Conservation (phyloP, 2,888 invertebrate genomes). For the Drosophila koepferae region DNA sequence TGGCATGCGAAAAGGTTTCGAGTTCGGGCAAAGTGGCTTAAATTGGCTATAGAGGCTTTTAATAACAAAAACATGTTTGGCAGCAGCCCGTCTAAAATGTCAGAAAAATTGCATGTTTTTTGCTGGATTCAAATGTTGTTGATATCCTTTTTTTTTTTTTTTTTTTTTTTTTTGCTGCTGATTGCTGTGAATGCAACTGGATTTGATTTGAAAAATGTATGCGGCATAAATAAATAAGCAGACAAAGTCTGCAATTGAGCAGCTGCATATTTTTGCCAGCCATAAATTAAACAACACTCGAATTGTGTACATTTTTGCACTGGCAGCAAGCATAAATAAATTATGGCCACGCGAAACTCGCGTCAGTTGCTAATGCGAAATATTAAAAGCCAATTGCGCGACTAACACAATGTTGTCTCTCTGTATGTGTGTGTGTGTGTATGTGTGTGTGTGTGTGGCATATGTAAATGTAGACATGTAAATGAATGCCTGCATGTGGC, state of each 20-base stretch:
- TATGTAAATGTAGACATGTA: constrained; percentile 50
- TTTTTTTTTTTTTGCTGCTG: not conserved
- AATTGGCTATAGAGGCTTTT: constrained; percentile 35
- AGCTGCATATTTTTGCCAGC: constrained; percentile 18
- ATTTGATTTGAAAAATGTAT: constrained; percentile 7
- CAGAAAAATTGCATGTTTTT: not conserved
- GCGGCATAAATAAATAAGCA: constrained; percentile 24
- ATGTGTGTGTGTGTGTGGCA: constrained; percentile 46
- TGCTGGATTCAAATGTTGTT: not conserved
- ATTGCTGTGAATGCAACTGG: constrained; percentile 6
- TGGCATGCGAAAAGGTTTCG: constrained; percentile 28
- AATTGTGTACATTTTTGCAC: constrained; percentile 15
- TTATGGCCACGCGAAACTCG: constrained; percentile 34
- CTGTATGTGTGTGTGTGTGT: constrained; percentile 16
- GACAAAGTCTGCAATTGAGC: constrained; percentile 27
- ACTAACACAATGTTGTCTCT: constrained; percentile 8
- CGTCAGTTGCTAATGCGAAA: constrained; percentile 32
- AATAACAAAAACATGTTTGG: constrained; percentile 34
- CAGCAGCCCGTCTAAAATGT: constrained; percentile 4
- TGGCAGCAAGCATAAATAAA: constrained; percentile 43
- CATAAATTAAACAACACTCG: constrained; percentile 33
- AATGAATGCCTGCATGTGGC: constrained; percentile 60
- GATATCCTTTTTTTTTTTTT: too few relatives aligned
- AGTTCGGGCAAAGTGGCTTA: constrained; percentile 25
- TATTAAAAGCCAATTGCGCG: constrained; percentile 48